phyloP scores from a whole-genome alignment of 2,888 invertebrate species.

The Brachypalpus laphriformis region DNA sequence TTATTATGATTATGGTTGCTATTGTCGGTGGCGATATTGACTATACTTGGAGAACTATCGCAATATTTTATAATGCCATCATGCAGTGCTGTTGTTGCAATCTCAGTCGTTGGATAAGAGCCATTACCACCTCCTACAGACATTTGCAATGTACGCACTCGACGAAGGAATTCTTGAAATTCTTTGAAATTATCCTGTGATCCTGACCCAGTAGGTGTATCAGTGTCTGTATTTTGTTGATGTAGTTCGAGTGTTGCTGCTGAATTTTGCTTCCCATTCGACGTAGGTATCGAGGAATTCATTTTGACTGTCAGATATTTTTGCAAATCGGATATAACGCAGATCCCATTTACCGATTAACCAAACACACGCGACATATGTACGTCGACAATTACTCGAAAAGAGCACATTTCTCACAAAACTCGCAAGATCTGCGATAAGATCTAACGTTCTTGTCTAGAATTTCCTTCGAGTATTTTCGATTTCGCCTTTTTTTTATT shows the following conservation, averaged over 20 bases:
- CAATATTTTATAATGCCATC: background rate
- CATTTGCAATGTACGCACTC: conserved; percentile 79
- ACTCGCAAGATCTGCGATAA: background rate
- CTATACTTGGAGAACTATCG: background rate
- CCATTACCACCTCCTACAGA: conserved; percentile 28
- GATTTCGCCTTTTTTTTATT: background rate
- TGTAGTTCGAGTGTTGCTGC: conserved; percentile 8
- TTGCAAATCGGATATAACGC: background rate
- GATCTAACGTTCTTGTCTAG: background rate
- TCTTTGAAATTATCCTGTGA: conserved; percentile 75
- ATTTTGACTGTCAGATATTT: background rate
- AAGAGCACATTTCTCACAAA: background rate
- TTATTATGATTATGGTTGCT: background rate
- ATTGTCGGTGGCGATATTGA: background rate
- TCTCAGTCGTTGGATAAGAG: background rate
- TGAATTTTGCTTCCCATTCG: background rate
- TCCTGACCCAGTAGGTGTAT: conserved; percentile 7
- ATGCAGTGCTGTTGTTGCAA: background rate
- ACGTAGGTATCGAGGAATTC: conserved; percentile 6
- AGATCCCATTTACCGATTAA: background rate
- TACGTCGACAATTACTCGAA: background rate
- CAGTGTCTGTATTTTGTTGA: background rate
- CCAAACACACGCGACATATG: background rate
- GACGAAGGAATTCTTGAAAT: conserved; percentile 78
- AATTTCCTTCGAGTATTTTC: background rate